Percentiles rank a stretch among this genome's conserved stretches.
These are phyloP conservation scores for Perithous albicinctus DNA, from an alignment of 2,888 invertebrate genomes.

Conservation along the genomic window DNA sequence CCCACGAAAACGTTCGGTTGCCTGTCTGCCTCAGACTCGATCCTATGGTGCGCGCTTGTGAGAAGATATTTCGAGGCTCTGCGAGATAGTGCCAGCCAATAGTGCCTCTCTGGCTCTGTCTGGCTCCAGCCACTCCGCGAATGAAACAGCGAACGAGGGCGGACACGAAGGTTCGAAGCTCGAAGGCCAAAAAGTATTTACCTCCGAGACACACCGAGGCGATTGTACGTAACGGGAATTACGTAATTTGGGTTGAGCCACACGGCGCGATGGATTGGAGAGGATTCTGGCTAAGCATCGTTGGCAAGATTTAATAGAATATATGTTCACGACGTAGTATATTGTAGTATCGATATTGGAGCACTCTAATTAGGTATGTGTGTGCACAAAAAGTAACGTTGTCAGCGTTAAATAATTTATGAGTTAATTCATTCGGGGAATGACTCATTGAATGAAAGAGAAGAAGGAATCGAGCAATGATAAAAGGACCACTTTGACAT, in stretches of 20 bases:
- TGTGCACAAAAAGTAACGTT: background rate
- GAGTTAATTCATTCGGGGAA: constrained; percentile 18
- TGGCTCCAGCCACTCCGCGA: background rate
- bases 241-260: constrained; percentile 78
- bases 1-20: constrained; percentile 44
- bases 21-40: constrained; percentile 55
- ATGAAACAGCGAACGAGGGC: constrained; percentile 23
- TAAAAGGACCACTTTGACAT: background rate
- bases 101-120: constrained; percentile 15
- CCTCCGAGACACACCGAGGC: constrained; percentile 70
- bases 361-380: background rate
- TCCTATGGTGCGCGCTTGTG: constrained; percentile 35
- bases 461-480: background rate
- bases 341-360: background rate
- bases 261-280: constrained; percentile 61
- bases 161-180: no score
- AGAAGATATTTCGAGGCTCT: constrained; percentile 45
- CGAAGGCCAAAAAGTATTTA: constrained; percentile 72
- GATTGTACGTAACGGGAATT: constrained; percentile 70
- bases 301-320: constrained; percentile 13
- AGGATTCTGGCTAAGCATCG: background rate
- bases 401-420: constrained; percentile 20
- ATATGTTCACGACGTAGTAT: background rate
- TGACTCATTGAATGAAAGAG: background rate
- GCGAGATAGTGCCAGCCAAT: constrained; percentile 23